These are phyloP conservation scores for Physella acuta DNA, from an alignment of 1,140 invertebrate genomes.

Conservation along the genomic window DNA sequence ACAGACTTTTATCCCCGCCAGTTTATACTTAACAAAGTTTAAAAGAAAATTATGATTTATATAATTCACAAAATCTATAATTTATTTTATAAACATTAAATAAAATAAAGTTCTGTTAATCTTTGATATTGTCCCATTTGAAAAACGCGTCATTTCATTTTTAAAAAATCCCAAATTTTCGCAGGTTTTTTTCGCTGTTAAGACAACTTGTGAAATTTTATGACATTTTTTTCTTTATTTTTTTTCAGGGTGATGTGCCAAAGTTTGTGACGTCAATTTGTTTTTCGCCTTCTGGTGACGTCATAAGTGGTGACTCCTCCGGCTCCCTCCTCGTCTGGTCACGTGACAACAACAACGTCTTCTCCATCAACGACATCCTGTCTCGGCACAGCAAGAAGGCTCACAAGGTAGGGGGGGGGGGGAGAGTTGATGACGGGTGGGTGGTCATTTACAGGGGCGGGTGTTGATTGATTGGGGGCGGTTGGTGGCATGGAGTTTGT, in stretches of 20 bases:
- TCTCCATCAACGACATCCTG: slow-evolving; percentile 31
- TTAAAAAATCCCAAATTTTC: no score
- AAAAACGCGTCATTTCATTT: no score
- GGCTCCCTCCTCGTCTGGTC: slow-evolving; percentile 58
- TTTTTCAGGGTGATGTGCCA: slow-evolving; percentile 41
- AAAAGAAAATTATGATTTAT: no score
- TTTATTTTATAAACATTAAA: no score
- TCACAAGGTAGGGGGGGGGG: slow-evolving; percentile 47
- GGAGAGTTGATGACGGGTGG: background rate
- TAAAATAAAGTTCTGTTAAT: no score
- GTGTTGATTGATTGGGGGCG: background rate
- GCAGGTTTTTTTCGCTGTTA: no score
- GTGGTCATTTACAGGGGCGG: background rate
- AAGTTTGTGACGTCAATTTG: slow-evolving; percentile 48
- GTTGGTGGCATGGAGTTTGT: no score
- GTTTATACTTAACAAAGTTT: no score
- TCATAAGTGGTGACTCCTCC: slow-evolving; percentile 54
- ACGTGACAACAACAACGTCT: slow-evolving; percentile 69
- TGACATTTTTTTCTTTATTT: slow-evolving; percentile 6
- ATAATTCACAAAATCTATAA: no score
- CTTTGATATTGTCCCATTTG: no score
- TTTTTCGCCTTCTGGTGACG: slow-evolving; percentile 48
- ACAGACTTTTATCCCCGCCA: no score
- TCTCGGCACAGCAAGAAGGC: slow-evolving; percentile 39
- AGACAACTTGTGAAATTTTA: no score